Evolutionary conservation across 2,888 invertebrate genomes (phyloP).

Genomic region (Timema podura): DNA sequence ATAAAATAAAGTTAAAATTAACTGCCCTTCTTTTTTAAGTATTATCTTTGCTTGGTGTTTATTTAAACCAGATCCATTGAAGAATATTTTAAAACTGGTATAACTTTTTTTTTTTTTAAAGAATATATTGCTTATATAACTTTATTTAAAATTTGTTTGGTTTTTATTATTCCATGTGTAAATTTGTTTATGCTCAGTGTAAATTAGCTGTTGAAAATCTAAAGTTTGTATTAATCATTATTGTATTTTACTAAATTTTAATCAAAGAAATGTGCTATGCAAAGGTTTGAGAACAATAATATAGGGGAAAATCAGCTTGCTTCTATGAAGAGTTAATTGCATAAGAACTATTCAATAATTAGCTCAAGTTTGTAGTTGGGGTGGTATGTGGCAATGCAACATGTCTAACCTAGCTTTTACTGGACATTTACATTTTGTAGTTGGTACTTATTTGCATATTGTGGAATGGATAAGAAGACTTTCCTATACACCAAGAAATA

Average conservation of each 20-base stretch:
- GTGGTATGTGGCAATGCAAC: slow-evolving; percentile 16
- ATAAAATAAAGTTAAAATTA: slow-evolving; percentile 19
- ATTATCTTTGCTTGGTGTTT: not conserved
- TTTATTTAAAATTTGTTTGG: not conserved
- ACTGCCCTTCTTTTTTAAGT: slow-evolving; percentile 23
- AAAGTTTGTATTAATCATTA: slow-evolving; percentile 2
- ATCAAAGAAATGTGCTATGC: slow-evolving; percentile 16
- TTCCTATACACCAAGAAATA: slow-evolving; percentile 18
- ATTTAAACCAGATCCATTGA: not conserved
- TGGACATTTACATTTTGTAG: slow-evolving; percentile 8
- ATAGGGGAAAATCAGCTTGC: slow-evolving; percentile 36
- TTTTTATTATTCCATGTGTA: slow-evolving; percentile 16
- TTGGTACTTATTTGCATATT: slow-evolving; percentile 15
- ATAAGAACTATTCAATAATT: slow-evolving; percentile 42
- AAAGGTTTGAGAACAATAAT: not conserved
- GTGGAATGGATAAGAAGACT: slow-evolving; percentile 20
- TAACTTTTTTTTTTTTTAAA: too few relatives aligned
- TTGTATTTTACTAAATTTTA: slow-evolving; percentile 5
- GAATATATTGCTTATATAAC: too few relatives aligned
- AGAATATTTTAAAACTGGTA: not conserved
- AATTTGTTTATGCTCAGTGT: slow-evolving; percentile 1
- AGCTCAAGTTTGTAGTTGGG: slow-evolving; percentile 21
- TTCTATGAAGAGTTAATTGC: slow-evolving; percentile 46
- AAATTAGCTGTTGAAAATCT: not conserved
- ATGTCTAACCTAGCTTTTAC: slow-evolving; percentile 14